A percentile compares a stretch with the other conserved stretches of the same genome.
Conservation (phyloP, 2,888 invertebrate genomes). For the Agrilus biguttatus region DNA sequence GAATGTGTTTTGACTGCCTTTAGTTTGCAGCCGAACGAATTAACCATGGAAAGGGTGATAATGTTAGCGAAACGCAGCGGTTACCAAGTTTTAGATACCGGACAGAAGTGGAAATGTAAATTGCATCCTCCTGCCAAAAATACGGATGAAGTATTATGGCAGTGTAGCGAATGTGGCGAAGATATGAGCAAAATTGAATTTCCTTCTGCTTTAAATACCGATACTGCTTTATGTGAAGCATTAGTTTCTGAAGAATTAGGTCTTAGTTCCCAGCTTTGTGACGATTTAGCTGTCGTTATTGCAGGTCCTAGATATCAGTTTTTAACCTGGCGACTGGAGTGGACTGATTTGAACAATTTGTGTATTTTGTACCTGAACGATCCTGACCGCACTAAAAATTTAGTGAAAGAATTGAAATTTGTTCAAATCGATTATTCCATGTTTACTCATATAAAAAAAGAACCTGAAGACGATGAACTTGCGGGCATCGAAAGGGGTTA, state of each 20-base stretch:
- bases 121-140: slow-evolving; percentile 23
- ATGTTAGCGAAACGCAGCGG: slow-evolving; percentile 37
- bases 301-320: slow-evolving; percentile 57
- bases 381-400: slow-evolving; percentile 44
- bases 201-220: slow-evolving; percentile 21
- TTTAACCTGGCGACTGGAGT: slow-evolving; percentile 53
- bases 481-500: slow-evolving; percentile 25
- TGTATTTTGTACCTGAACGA: slow-evolving; percentile 42
- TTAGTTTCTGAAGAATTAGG: slow-evolving; percentile 46
- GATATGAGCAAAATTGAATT: slow-evolving; percentile 26
- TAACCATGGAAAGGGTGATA: slow-evolving; percentile 43
- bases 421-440: slow-evolving; percentile 56
- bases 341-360: slow-evolving; percentile 39
- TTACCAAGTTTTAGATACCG: slow-evolving; percentile 30
- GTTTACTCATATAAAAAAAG: slow-evolving; percentile 38
- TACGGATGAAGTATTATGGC: slow-evolving; percentile 23
- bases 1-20: slow-evolving; percentile 66
- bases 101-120: slow-evolving; percentile 27
- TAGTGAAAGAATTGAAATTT: slow-evolving; percentile 58
- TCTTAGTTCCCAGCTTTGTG: slow-evolving; percentile 47
- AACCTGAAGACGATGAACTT: slow-evolving; percentile 32
- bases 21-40: slow-evolving; percentile 52
- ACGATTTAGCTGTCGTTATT: slow-evolving; percentile 55
- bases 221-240: slow-evolving; percentile 30
- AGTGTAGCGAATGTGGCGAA: slow-evolving; percentile 26